These are phyloP conservation scores for Hypomesus transpacificus DNA, from an alignment of 2,113 vertebrate species.

Conservation along the genomic window DNA sequence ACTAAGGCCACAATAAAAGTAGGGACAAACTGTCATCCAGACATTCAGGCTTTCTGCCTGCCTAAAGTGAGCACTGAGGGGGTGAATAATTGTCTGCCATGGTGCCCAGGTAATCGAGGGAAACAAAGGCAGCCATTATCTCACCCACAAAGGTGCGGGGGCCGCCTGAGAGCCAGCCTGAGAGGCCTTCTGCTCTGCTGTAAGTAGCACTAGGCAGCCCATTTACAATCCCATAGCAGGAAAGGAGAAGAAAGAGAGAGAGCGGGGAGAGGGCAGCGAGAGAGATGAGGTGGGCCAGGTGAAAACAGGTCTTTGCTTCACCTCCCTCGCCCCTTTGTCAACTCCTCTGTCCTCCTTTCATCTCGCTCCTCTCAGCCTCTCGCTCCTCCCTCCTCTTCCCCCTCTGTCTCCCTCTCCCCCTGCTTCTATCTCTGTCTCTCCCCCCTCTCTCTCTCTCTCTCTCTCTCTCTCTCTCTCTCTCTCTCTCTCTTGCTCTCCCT, in stretches of 20 bases:
- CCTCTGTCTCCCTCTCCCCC: conserved; percentile 9
- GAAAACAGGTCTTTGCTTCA: background rate
- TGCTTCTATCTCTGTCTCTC: conserved; percentile 29
- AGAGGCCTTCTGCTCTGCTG: conserved; percentile 11
- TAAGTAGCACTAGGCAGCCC: background rate
- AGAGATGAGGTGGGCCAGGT: background rate
- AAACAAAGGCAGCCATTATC: background rate
- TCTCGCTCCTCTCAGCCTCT: conserved; percentile 24
- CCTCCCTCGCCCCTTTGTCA: background rate
- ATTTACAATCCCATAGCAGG: background rate
- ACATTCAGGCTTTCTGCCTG: background rate
- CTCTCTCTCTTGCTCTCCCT: background rate
- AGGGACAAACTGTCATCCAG: background rate
- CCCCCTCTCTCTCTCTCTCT: conserved; percentile 10
- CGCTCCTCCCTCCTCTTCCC: background rate
- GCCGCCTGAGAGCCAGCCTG: background rate
- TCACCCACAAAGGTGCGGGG: background rate
- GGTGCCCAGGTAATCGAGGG: background rate
- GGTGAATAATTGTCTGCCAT: background rate
- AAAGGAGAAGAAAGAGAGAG: background rate
- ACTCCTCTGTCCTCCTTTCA: conserved; percentile 7
- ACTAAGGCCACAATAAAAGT: background rate
- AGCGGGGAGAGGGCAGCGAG: background rate
- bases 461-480: conserved; percentile 6
- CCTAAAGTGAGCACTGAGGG: background rate